Conservation (phyloP, 2,797 vertebrate genomes). For the Melanotaenia nigrans region DNA sequence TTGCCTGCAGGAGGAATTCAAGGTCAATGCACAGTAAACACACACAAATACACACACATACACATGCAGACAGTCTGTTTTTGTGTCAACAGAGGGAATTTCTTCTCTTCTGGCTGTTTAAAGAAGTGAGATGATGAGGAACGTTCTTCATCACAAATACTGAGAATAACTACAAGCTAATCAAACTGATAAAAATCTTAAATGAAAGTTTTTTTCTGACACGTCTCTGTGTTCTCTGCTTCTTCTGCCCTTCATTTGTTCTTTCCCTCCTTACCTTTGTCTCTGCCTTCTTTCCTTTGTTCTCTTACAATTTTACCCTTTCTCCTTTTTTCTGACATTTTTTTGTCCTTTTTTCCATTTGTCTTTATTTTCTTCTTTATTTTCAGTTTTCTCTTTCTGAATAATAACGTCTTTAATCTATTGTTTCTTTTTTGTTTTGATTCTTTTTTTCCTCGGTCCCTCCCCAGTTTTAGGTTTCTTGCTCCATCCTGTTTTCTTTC, state of each 20-base stretch:
- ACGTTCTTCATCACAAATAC: conserved; percentile 21
- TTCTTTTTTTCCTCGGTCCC: neutral
- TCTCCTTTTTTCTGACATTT: too few species aligned
- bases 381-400: neutral
- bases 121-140: conserved; percentile 22
- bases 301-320: neutral
- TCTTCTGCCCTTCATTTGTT: neutral
- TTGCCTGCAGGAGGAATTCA: conserved; percentile 72
- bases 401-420: neutral
- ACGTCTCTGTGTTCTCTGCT: neutral
- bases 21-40: conserved; percentile 76
- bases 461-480: neutral
- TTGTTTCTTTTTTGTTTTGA: neutral
- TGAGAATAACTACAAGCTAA: conserved; percentile 10
- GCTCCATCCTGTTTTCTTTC: neutral
- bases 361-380: neutral
- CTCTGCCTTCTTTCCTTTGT: neutral
- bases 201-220: neutral
- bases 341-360: neutral
- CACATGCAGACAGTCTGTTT: conserved; percentile 17
- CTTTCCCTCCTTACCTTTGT: neutral
- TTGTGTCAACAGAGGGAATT: conserved; percentile 30
- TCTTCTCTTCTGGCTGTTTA: conserved; percentile 46
- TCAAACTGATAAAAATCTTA: conserved; percentile 3
- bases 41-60: conserved; percentile 33